Evolutionary conservation across 2,888 invertebrate species (phyloP).

Genomic region (Drosophila heteroneura): DNA sequence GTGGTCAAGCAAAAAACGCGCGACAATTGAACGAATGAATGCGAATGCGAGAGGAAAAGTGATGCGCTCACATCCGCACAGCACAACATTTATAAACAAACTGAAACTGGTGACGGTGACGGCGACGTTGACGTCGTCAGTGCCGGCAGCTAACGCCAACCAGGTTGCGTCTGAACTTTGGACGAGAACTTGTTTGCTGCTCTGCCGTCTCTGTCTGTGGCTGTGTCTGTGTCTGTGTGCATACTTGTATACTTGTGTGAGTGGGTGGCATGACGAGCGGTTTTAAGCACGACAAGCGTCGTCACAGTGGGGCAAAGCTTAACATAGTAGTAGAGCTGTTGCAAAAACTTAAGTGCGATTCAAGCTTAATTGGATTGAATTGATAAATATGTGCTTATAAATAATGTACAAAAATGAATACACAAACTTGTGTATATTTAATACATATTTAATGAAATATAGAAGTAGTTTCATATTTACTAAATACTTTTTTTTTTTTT

Average conservation of each 20-base stretch:
- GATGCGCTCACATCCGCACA: constrained; percentile 58
- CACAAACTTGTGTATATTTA: neutral
- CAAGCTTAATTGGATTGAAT: neutral
- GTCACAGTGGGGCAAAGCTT: constrained; percentile 36
- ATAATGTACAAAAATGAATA: neutral
- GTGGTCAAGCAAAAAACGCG: constrained; percentile 42
- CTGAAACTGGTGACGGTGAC: constrained; percentile 37
- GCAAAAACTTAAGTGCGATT: neutral
- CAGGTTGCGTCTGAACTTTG: constrained; percentile 61
- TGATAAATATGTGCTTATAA: neutral
- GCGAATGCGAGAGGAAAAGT: constrained; percentile 15
- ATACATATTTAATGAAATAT: neutral
- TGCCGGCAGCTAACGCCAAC: constrained; percentile 59
- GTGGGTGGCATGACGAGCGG: constrained; percentile 48
- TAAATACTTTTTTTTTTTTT: neutral
- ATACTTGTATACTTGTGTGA: constrained; percentile 37
- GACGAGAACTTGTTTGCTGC: constrained; percentile 59
- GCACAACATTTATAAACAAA: constrained; percentile 74
- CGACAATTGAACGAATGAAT: constrained; percentile 40
- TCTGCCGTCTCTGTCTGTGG: neutral
- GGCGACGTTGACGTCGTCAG: constrained; percentile 32
- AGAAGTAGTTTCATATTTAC: neutral
- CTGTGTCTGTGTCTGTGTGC: neutral
- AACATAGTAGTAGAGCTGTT: neutral
- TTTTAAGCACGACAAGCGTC: constrained; percentile 5